phyloP scores from a whole-genome alignment of 1,140 invertebrate genomes.

The Hormaphis cornu region DNA sequence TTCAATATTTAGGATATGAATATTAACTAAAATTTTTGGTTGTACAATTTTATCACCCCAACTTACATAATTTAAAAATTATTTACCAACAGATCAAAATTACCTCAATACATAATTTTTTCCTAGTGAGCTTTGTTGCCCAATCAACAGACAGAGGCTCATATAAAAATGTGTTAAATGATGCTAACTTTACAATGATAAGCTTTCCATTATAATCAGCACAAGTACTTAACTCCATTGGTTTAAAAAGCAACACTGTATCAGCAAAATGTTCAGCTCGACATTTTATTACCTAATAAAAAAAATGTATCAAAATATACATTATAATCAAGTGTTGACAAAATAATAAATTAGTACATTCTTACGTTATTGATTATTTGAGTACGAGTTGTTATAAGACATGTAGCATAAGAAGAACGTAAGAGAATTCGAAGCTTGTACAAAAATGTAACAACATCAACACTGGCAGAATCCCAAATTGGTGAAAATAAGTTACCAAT shows the following conservation, averaged over 20 bases:
- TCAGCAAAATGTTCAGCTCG: constrained; percentile 6
- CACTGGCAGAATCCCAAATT: constrained; percentile 1
- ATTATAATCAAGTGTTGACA: not conserved
- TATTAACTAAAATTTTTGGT: no score
- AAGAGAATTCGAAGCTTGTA: constrained; percentile 14
- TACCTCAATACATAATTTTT: constrained; percentile 18
- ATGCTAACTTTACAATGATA: not conserved
- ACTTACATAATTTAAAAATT: no score
- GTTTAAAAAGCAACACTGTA: not conserved
- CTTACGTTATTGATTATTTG: constrained; percentile 14
- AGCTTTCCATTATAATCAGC: constrained; percentile 14
- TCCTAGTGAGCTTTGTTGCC: constrained; percentile 10
- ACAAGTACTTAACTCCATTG: constrained; percentile 25
- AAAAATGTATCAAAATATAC: not conserved
- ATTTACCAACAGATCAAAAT: not conserved
- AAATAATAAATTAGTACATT: not conserved
- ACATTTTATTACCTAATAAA: constrained; percentile 3
- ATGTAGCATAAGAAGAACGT: constrained; percentile 13
- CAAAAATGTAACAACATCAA: constrained; percentile 9
- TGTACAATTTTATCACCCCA: not conserved
- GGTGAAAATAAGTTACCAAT: constrained; percentile 11
- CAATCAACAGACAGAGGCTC: constrained; percentile 12
- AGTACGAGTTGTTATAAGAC: constrained; percentile 6
- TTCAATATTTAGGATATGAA: no score
- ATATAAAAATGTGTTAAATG: constrained; percentile 23